Percentiles rank a stretch among this genome's conserved stretches.
These are phyloP conservation scores for Prinia subflava DNA, from an alignment of 2,113 vertebrate species.

Conservation along the genomic window DNA sequence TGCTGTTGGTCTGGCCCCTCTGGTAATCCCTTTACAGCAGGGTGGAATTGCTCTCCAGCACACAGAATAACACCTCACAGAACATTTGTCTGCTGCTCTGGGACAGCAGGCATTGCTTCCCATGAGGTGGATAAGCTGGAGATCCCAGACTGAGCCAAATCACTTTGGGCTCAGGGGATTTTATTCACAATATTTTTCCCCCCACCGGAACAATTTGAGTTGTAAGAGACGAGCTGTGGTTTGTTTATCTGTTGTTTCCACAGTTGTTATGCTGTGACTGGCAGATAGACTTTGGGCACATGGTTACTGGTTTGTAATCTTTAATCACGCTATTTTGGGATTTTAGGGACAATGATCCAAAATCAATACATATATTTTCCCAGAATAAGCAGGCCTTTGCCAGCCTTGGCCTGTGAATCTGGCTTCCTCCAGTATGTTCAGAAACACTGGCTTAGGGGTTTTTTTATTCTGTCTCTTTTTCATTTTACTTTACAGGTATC, in stretches of 20 bases:
- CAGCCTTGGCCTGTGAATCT: slow-evolving; percentile 15
- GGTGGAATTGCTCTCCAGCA: background rate
- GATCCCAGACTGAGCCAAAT: background rate
- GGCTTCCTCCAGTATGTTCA: background rate
- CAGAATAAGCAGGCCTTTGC: slow-evolving; percentile 8
- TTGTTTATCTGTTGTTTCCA: slow-evolving; percentile 5
- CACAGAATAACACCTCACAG: background rate
- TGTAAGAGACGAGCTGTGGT: background rate
- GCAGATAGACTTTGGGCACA: background rate
- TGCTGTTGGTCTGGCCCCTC: background rate
- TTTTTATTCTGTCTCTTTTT: background rate
- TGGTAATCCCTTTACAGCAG: background rate
- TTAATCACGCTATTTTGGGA: slow-evolving; percentile 11
- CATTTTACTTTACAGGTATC: background rate
- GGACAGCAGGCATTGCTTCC: background rate
- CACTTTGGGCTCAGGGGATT: background rate
- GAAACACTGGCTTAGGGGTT: background rate
- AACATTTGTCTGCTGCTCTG: background rate
- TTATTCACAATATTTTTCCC: background rate
- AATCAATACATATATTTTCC: slow-evolving; percentile 50
- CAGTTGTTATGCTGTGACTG: background rate
- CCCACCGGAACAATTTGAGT: background rate
- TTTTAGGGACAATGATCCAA: background rate
- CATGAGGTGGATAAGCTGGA: background rate
- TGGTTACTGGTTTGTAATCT: slow-evolving; percentile 6